Base-by-base conservation (phyloP, 2,888 invertebrate genomes). In the Chymomyza caudatula region DNA sequence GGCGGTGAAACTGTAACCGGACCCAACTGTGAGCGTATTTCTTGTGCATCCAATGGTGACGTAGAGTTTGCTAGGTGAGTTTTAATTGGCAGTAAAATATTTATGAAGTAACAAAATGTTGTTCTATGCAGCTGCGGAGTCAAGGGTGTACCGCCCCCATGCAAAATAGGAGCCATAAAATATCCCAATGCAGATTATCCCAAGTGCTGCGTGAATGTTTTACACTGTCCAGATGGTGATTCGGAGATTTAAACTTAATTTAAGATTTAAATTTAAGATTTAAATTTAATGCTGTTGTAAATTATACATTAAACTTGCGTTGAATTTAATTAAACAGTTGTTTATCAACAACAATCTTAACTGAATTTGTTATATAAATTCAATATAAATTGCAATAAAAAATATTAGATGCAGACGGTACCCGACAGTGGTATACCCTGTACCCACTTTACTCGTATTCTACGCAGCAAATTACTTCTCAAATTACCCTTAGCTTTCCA, bases 71-170 rank as follows among this genome's bases (percentile, higher is more conserved):
- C 64, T 6, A 43, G 52, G 74, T 74, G 47, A 67, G 66, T 44
- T 4, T 37, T n/a, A 19, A 13, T 1, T 52, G 29, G n/a, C 3
- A 15, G 3, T 0, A 47, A 47, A 17, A 1, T 37, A 37, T 37
- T 2, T 13, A 44, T 11, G 8, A 11, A 2, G 11, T 2, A 37
- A 11, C 11, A 11, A 17, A 17, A 17, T 54, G 8, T 54, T 23
- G 17, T 4, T 52, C 22, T 4, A 13, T 57, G 20, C 51, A 78
- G 77, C 20, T 78, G 78, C 55, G 65, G 63, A 13, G n/a, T 15
- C 0, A 13, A 20, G 4, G 37, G 0, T n/a, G 11, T 2, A 0
- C 8, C 20, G n/a, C 4, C 23, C 1, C 53, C 52, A 8, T 79
- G 78, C 15, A 52, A 4, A 0, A 1, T 72, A 3, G 75, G 72